Base-by-base conservation (phyloP, 2,113 vertebrate species). In the Ornithorhynchus anatinus region DNA sequence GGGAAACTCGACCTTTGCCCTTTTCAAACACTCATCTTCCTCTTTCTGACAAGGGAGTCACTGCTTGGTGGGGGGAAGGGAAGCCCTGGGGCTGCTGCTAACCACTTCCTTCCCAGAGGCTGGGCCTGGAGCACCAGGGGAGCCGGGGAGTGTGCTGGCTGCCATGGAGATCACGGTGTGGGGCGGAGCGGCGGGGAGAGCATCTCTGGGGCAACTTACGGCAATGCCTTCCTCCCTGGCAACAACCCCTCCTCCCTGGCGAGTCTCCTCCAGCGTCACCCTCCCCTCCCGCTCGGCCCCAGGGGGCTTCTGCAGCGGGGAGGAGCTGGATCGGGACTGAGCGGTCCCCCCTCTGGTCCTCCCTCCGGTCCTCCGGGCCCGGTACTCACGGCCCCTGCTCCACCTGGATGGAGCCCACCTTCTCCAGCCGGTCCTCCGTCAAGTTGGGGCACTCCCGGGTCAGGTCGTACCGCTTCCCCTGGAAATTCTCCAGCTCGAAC, bases 351-450 rank as follows among this genome's bases (percentile, higher is more conserved):
- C 22, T 0, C 25, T 0, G 0, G 5, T 23, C 16, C 59, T 61
- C 8, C 0, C 47, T 35, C 2, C 0, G 10, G 59, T 8, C 31
- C 48, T 2, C n/a, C n/a, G 1, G 32, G 10, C 0, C 14, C 29
- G 0, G 0, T 59, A 95, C 95, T 95, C 86, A 96, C 93, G 92
- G 94, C 60, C 96, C 96, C 0, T 91, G 94, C 76, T 97, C 95
- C 67, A 97, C 95, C 27, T 94, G 94, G 84, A 97, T 87, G 40
- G 95, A 98, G 85, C 94, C 95, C 62, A 97, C 92, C 87, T 93
- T 96, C 76, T 95, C 92, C 75, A 97, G 81, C 31, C 91, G 94
- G 62, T 93, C 94, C 81, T 96, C 95, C 0, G 77, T 75, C 66
- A 94, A 84, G 81, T 93, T 93, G 86, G 93, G 91, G 58, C 95